Conservation (phyloP, 2,888 invertebrate species). For the Odontocolon sp. region DNA sequence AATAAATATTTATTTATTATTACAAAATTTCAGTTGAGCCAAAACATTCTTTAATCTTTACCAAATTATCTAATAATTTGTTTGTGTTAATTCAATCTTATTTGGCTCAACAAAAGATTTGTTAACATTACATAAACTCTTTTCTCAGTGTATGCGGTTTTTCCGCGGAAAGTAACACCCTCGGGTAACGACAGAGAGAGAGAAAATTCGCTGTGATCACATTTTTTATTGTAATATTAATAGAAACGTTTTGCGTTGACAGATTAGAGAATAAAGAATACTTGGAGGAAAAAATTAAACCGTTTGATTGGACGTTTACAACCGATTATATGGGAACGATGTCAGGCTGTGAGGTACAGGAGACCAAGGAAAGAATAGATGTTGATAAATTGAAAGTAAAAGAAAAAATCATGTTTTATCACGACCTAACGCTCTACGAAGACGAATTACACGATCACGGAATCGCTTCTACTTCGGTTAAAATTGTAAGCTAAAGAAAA, state of each 20-base stretch:
- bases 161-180: no score
- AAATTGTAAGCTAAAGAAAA: slow-evolving; percentile 91
- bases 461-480: slow-evolving; percentile 93
- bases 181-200: no score
- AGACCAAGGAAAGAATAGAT: slow-evolving; percentile 90
- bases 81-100: no score
- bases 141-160: no score
- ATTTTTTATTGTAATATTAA: no score
- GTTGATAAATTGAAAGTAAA: slow-evolving; percentile 92
- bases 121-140: no score
- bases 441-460: slow-evolving; percentile 99
- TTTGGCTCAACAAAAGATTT: no score
- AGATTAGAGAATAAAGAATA: slow-evolving; percentile 85
- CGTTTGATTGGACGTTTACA: slow-evolving; percentile 99
- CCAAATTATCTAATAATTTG: no score
- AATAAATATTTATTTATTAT: no score
- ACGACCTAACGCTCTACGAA: slow-evolving; percentile 96
- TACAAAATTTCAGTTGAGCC: no score
- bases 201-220: no score
- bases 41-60: no score
- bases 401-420: slow-evolving; percentile 96
- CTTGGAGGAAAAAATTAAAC: slow-evolving; percentile 89
- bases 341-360: slow-evolving; percentile 83
- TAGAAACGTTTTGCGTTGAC: neutral
- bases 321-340: slow-evolving; percentile 94